Evolutionary conservation across 2,113 vertebrate genomes (phyloP).

Genomic region (Bagarius yarrelli): DNA sequence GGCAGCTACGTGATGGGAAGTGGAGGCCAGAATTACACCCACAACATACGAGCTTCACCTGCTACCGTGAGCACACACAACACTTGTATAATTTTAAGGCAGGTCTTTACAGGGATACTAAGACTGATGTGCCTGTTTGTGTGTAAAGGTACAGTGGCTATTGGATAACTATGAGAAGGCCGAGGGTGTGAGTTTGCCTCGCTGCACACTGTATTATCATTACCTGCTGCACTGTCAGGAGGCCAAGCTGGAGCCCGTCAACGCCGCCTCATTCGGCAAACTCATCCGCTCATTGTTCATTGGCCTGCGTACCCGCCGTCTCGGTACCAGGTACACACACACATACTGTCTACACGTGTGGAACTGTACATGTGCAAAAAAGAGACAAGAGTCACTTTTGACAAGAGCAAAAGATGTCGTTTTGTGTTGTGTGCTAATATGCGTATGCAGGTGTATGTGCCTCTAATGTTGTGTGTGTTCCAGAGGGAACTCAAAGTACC

Average conservation of each 20-base stretch:
- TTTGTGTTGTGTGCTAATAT: not conserved
- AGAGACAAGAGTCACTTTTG: too few species aligned
- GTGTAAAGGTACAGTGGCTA: conserved; percentile 84
- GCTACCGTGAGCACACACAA: conserved; percentile 78
- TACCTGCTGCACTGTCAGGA: conserved; percentile 92
- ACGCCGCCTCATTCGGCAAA: conserved; percentile 90
- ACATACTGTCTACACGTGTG: not conserved
- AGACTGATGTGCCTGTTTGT: not conserved
- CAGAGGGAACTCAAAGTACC: conserved; percentile 93
- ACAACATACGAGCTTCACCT: conserved; percentile 86
- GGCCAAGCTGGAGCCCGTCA: conserved; percentile 88
- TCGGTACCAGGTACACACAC: conserved; percentile 79
- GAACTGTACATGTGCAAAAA: not conserved
- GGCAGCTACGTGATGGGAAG: conserved; percentile 80
- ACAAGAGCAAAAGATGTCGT: too few species aligned
- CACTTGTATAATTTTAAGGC: not conserved
- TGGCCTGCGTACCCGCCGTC: conserved; percentile 83
- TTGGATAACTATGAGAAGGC: conserved; percentile 91
- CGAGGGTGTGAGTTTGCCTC: conserved; percentile 86
- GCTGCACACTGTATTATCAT: conserved; percentile 91
- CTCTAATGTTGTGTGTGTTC: conserved; percentile 34
- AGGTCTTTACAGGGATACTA: not conserved
- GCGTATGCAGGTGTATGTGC: not conserved
- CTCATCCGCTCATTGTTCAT: conserved; percentile 90
- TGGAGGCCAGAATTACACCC: conserved; percentile 77